These are phyloP conservation scores for Chironomus riparius DNA, from an alignment of 2,888 invertebrate genomes.

Conservation along the genomic window DNA sequence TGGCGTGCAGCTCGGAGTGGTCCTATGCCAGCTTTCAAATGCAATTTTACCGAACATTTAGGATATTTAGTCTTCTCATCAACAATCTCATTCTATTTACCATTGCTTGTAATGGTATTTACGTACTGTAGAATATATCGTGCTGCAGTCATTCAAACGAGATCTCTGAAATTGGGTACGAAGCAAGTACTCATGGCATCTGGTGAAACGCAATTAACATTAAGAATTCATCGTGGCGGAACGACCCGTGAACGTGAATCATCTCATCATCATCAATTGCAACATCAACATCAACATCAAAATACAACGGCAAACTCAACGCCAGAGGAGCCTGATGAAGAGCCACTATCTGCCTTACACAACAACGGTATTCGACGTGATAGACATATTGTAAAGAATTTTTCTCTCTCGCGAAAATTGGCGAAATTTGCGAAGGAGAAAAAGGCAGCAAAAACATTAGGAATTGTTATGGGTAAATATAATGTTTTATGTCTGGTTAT, in stretches of 20 bases:
- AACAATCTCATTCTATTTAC: conserved; percentile 94
- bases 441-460: conserved; percentile 94
- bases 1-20: conserved; percentile 82
- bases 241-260: conserved; percentile 52
- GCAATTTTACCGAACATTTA: conserved; percentile 93
- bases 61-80: conserved; percentile 96
- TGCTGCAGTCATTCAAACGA: conserved; percentile 86
- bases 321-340: conserved; percentile 56
- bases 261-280: conserved; percentile 34
- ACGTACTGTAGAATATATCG: conserved; percentile 94
- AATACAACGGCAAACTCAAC: conserved; percentile 48
- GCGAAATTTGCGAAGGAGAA: conserved; percentile 96
- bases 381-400: conserved; percentile 73
- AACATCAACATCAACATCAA: conserved; percentile 34
- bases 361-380: conserved; percentile 63
- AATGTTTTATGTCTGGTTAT: too few species aligned
- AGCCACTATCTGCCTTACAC: conserved; percentile 65
- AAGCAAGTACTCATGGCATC: conserved; percentile 81
- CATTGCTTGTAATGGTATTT: conserved; percentile 94
- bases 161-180: conserved; percentile 81
- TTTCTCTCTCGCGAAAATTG: conserved; percentile 83
- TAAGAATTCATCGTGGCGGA: conserved; percentile 90
- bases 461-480: conserved; percentile 86
- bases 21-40: conserved; percentile 73
- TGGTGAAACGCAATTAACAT: conserved; percentile 76